These are phyloP conservation scores for Bryconaethiops microstoma DNA, from an alignment of 2,797 vertebrate genomes.

Conservation along the genomic window DNA sequence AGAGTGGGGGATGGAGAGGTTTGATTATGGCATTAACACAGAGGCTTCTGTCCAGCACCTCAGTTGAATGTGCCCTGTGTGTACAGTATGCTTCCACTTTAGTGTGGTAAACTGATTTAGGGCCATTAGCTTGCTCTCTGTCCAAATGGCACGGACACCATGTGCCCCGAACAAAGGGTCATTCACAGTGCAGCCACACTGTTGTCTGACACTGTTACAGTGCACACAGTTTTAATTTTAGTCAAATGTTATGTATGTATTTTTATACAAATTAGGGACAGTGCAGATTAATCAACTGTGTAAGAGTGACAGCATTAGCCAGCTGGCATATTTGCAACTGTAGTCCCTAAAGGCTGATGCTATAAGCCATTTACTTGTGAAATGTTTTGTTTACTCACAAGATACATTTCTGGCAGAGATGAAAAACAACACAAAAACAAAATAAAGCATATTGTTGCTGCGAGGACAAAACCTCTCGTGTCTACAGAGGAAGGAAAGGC, in stretches of 20 bases:
- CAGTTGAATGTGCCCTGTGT: constrained; percentile 3
- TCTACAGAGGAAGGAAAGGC: too few relatives aligned
- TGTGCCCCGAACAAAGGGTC: constrained; percentile 39
- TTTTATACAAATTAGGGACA: too few relatives aligned
- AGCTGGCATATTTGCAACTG: neutral
- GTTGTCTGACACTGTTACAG: neutral
- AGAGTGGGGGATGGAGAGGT: constrained; percentile 5
- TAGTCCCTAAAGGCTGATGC: neutral
- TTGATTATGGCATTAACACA: constrained; percentile 36
- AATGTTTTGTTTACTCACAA: neutral
- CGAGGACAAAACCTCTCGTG: too few relatives aligned
- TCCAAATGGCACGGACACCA: constrained; percentile 22
- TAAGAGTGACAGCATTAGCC: neutral
- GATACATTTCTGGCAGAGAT: neutral
- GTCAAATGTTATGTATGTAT: neutral
- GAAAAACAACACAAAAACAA: neutral
- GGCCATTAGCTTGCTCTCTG: constrained; percentile 13
- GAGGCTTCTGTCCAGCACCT: neutral
- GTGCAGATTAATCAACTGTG: neutral
- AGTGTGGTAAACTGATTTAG: constrained; percentile 28
- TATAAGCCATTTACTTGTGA: neutral
- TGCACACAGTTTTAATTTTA: neutral
- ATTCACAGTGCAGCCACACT: constrained; percentile 16
- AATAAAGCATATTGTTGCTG: too few relatives aligned
- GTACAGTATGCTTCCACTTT: constrained; percentile 5